Evolutionary conservation across 2,888 invertebrate species (phyloP).

Genomic region (Tenthredo distinguenda): DNA sequence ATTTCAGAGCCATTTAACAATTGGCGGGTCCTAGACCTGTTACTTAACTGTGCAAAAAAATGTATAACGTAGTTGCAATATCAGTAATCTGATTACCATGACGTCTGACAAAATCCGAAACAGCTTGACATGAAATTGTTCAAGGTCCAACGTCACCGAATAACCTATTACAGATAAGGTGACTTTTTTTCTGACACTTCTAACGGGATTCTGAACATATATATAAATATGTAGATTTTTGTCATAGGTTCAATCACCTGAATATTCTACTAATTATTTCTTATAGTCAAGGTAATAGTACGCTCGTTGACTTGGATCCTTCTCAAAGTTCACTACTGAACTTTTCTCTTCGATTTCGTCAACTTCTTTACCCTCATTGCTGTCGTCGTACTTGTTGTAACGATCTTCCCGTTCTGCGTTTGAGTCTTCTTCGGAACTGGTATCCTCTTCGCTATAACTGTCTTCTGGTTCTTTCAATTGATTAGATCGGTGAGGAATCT

Average conservation of each 20-base stretch:
- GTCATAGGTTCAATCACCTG: background rate
- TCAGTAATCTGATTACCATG: background rate
- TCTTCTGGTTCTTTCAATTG: background rate
- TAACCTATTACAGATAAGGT: background rate
- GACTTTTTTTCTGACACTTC: background rate
- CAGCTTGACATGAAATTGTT: background rate
- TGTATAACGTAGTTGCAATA: background rate
- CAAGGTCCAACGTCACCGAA: conserved; percentile 13
- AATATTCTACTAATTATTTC: conserved; percentile 15
- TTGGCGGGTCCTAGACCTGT: background rate
- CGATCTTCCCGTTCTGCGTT: background rate
- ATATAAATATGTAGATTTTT: background rate
- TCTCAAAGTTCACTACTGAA: conserved; percentile 55
- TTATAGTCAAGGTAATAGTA: conserved; percentile 65
- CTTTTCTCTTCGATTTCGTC: conserved; percentile 48
- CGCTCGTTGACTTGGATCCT: conserved; percentile 62
- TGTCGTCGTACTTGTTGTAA: background rate
- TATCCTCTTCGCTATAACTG: background rate
- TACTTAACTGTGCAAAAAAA: conserved; percentile 1
- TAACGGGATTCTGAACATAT: background rate
- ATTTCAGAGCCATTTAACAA: conserved; percentile 21
- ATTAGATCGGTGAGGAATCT: background rate
- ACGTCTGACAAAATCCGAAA: conserved; percentile 2
- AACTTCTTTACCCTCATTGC: conserved; percentile 21
- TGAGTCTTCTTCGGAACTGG: conserved; percentile 20